phyloP scores from a whole-genome alignment of 2,113 vertebrate species.

The Eidolon helvum region DNA sequence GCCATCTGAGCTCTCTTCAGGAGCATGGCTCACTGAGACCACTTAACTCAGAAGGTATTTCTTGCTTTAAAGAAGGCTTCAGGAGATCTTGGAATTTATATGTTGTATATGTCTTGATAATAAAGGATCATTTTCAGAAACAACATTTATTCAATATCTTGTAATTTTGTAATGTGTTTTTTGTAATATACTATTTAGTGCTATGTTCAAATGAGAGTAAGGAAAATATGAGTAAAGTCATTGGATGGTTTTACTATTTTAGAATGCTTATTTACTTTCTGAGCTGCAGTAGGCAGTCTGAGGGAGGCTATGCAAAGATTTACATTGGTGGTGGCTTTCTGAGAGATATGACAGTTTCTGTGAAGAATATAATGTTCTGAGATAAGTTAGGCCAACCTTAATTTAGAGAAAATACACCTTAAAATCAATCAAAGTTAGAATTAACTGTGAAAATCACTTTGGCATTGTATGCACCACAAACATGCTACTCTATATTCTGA shows the following conservation, averaged over 20 bases:
- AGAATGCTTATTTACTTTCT: not conserved
- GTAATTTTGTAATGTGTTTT: not conserved
- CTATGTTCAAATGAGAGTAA: not conserved
- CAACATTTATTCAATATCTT: not conserved
- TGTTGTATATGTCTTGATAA: not conserved
- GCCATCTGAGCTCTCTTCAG: not conserved
- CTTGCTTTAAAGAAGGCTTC: not conserved
- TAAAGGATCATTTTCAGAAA: not conserved
- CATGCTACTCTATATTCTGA: slow-evolving; percentile 25
- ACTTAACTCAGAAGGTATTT: not conserved
- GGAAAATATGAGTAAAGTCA: not conserved
- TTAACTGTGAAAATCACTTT: not conserved
- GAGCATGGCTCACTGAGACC: not conserved
- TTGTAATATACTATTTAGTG: not conserved
- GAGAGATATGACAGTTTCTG: slow-evolving; percentile 29
- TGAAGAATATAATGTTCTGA: slow-evolving; percentile 15
- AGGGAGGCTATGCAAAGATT: not conserved
- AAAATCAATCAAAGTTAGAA: slow-evolving; percentile 42
- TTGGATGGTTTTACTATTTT: not conserved
- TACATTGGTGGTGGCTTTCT: slow-evolving; percentile 18
- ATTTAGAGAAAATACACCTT: slow-evolving; percentile 21
- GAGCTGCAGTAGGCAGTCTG: not conserved
- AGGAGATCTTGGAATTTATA: not conserved
- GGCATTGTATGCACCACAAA: not conserved
- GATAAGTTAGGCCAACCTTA: slow-evolving; percentile 4